A percentile compares a stretch with the other conserved stretches of the same genome.
Evolutionary conservation across 2,797 vertebrate species (phyloP).

Genomic region (Pygocentrus nattereri): DNA sequence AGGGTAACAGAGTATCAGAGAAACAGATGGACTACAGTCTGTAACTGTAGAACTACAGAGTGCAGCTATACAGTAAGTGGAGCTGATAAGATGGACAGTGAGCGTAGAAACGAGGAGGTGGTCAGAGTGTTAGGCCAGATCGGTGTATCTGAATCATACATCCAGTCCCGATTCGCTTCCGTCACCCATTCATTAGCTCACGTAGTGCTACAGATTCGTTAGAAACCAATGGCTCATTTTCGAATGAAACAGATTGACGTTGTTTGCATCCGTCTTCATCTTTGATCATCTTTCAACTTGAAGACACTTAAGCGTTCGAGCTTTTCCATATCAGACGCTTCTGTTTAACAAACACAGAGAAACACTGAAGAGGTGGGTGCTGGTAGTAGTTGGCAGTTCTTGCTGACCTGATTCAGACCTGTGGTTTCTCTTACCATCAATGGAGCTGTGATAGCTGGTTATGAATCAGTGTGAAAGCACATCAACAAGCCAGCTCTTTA

Average conservation of each 20-base stretch:
- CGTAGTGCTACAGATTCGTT: no score
- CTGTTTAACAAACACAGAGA: conserved; percentile 2
- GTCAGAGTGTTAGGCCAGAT: no score
- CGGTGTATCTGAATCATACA: no score
- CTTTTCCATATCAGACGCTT: conserved; percentile 25
- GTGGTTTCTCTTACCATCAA: neutral
- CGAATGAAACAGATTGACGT: neutral
- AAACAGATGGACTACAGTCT: no score
- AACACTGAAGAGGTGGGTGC: conserved; percentile 62
- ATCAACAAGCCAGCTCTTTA: neutral
- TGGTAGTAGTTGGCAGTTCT: neutral
- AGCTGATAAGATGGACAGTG: no score
- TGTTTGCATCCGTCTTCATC: conserved; percentile 34
- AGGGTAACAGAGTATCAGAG: no score
- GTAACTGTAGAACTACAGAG: no score
- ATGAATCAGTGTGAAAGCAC: neutral
- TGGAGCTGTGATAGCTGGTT: neutral
- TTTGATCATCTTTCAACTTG: no score
- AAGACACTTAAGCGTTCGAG: conserved; percentile 24
- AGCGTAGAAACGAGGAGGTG: no score
- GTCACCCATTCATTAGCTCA: no score
- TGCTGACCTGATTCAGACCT: neutral
- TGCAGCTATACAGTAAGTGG: no score
- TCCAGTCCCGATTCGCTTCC: no score
- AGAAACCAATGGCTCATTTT: neutral